Conservation (phyloP, 1,140 invertebrate genomes). For the Latrodectus geometricus region DNA sequence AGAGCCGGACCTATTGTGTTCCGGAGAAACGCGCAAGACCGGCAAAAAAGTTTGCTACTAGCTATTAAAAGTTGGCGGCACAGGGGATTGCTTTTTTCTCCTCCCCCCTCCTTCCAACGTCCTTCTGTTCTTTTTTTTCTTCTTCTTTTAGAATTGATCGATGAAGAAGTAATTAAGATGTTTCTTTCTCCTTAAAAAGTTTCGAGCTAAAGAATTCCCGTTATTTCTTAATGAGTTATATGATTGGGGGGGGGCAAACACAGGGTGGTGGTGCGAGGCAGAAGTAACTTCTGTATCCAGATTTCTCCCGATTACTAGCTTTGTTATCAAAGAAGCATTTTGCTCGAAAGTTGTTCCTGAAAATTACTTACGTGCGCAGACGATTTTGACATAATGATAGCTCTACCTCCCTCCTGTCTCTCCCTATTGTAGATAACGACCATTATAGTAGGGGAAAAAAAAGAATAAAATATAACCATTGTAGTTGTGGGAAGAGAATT, state of each 20-base stretch:
- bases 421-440: not conserved
- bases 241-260: not conserved
- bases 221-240: conserved; percentile 17
- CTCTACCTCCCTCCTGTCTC: not conserved
- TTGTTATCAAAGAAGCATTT: not conserved
- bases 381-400: not conserved
- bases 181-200: conserved; percentile 15
- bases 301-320: not conserved
- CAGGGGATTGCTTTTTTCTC: not conserved
- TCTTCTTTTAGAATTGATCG: conserved; percentile 5
- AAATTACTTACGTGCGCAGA: not conserved
- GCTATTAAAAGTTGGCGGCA: conserved; percentile 15
- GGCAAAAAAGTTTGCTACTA: conserved; percentile 12
- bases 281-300: not conserved
- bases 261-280: too few species aligned
- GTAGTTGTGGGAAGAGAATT: too few species aligned
- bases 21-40: not conserved
- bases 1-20: conserved; percentile 12
- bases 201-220: not conserved
- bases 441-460: not conserved
- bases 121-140: not conserved
- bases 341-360: not conserved
- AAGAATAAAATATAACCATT: not conserved
- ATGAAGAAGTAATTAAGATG: conserved; percentile 40
- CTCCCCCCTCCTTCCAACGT: not conserved